A percentile compares a stretch with the other conserved stretches of the same genome.
These are phyloP conservation scores for Sinella curviseta DNA, from an alignment of 1,140 invertebrate species.

Conservation along the genomic window DNA sequence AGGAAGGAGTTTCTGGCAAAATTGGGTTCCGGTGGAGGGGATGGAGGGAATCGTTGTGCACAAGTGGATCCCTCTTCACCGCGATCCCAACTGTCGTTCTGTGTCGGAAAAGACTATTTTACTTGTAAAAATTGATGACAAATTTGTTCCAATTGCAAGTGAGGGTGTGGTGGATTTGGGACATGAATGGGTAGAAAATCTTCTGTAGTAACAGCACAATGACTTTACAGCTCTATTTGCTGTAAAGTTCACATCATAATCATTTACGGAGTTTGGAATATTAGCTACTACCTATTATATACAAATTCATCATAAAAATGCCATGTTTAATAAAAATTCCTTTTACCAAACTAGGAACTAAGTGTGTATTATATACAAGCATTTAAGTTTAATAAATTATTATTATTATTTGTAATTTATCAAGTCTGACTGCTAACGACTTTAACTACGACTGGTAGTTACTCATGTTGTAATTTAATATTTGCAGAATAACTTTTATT, in stretches of 20 bases:
- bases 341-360: neutral
- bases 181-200: constrained; percentile 57
- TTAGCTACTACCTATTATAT: neutral
- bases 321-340: neutral
- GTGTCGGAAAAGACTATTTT: constrained; percentile 87
- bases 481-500: no score
- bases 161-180: constrained; percentile 77
- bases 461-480: no score
- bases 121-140: constrained; percentile 87
- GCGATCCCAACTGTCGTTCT: constrained; percentile 77
- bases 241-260: neutral
- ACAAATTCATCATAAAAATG: constrained; percentile 11
- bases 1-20: constrained; percentile 80
- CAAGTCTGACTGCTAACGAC: neutral
- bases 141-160: constrained; percentile 89
- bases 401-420: neutral
- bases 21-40: constrained; percentile 82
- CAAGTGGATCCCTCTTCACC: constrained; percentile 85
- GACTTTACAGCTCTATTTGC: neutral
- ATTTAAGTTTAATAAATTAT: neutral
- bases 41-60: constrained; percentile 90
- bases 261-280: neutral
- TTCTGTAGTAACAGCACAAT: neutral
- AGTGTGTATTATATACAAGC: neutral
- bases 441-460: neutral